These are phyloP conservation scores for Camponotus fellah DNA, from an alignment of 2,888 invertebrate species.

Conservation along the genomic window DNA sequence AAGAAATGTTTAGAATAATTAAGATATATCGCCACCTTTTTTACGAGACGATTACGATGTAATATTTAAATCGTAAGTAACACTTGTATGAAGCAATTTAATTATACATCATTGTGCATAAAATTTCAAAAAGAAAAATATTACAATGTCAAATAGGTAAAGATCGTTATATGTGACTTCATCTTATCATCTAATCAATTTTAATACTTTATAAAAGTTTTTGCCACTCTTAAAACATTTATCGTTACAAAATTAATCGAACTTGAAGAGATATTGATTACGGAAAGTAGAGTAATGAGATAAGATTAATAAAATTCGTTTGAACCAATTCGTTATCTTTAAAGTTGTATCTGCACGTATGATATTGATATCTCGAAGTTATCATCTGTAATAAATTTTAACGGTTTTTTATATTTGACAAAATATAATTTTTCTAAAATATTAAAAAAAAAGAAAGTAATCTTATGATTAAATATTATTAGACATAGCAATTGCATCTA, in stretches of 20 bases:
- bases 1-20: background rate
- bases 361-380: background rate
- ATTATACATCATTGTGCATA: background rate
- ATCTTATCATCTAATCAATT: constrained; percentile 17
- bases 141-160: background rate
- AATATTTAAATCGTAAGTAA: background rate
- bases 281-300: background rate
- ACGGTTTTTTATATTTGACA: background rate
- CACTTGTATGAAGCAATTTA: background rate
- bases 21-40: background rate
- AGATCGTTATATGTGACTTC: background rate
- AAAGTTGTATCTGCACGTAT: background rate
- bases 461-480: background rate
- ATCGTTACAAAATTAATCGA: background rate
- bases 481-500: background rate
- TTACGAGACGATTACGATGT: background rate
- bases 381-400: constrained; percentile 2
- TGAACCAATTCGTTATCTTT: background rate
- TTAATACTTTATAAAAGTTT: constrained; percentile 18
- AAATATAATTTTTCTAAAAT: background rate
- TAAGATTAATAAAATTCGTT: background rate
- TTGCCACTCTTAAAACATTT: background rate
- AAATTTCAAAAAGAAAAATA: background rate
- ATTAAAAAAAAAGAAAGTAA: background rate
- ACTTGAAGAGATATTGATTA: background rate